Base-by-base conservation (phyloP, 2,797 vertebrate genomes). In the Sebastes kiyomatsui region DNA sequence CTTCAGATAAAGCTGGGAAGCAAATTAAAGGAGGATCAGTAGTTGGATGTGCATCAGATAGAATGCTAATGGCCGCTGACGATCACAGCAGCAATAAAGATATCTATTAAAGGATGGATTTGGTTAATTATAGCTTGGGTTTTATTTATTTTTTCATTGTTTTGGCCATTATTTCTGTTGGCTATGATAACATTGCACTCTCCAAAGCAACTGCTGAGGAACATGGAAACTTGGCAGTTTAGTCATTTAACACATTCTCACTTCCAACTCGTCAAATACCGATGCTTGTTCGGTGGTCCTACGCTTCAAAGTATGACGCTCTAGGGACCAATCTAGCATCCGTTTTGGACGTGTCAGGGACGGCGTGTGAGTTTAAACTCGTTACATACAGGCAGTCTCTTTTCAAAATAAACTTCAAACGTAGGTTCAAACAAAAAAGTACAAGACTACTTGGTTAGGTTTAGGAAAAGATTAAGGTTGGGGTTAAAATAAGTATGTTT, bases 21-120 rank as follows among this genome's bases (percentile, higher is more conserved):
- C 84, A 91, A 92, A 92, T 92, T 90, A 92, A 92, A 90, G 35
- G 49, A 75, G 83, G 87, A 93, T 88, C 68, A 83, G 85, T 67
- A 18, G 32, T 72, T 35, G 62, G 72, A 67, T 55, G 81, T 62
- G 82, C 76, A 67, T 81, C 64, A 67, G 72, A 81, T 72, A 73
- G 85, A 84, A 90, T 87, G 83, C 58, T 86, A 87, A 90, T 83
- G 81, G 55, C 55, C 7, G 16, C 61, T 8, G 69, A 67, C 49
- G 55, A 81, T 81, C 76, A 75, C 55, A 38, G 62, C 62, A 18
- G 20, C 20, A 33, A 3, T 7, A n/a, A 25, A 16, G 64, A 32
- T 30, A 18, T 33, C 25, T 22, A 13, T 52, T n/a, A 32, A 49
- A 75, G 20, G 38, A 16, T 27, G 46, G 67, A 67, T 49, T n/a